A percentile compares a stretch with the other conserved stretches of the same genome.
Evolutionary conservation across 2,113 vertebrate genomes (phyloP).

Genomic region (Anhinga anhinga): DNA sequence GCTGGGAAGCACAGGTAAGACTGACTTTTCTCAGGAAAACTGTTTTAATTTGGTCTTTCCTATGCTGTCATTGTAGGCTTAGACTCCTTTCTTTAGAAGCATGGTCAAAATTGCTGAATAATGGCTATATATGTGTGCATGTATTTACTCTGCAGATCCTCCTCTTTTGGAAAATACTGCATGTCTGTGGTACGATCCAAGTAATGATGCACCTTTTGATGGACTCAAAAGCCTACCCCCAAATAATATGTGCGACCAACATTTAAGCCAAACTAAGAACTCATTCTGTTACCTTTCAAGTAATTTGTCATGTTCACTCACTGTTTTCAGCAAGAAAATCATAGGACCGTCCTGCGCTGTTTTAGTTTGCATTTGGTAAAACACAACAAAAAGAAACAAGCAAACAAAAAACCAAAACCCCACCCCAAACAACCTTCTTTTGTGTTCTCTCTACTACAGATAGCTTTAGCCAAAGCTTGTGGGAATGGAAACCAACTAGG

Average conservation of each 20-base stretch:
- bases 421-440: not conserved
- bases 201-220: not conserved
- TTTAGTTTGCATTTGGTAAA: not conserved
- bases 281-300: not conserved
- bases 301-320: not conserved
- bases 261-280: not conserved
- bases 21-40: not conserved
- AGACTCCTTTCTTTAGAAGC: not conserved
- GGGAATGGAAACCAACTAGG: conserved; percentile 83
- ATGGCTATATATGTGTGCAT: accelerated
- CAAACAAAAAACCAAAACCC: no score
- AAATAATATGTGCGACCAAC: not conserved
- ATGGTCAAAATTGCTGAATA: not conserved
- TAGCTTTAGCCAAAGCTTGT: conserved; percentile 89
- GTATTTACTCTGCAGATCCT: not conserved
- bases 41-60: not conserved
- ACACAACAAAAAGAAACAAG: not conserved
- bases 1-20: conserved; percentile 95
- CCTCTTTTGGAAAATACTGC: not conserved
- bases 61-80: not conserved
- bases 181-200: not conserved
- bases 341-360: not conserved
- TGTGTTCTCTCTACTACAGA: conserved; percentile 45
- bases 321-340: not conserved
- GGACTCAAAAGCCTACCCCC: not conserved